Base-by-base conservation (phyloP, 2,797 vertebrate genomes). In the Ceyx erithaca region DNA sequence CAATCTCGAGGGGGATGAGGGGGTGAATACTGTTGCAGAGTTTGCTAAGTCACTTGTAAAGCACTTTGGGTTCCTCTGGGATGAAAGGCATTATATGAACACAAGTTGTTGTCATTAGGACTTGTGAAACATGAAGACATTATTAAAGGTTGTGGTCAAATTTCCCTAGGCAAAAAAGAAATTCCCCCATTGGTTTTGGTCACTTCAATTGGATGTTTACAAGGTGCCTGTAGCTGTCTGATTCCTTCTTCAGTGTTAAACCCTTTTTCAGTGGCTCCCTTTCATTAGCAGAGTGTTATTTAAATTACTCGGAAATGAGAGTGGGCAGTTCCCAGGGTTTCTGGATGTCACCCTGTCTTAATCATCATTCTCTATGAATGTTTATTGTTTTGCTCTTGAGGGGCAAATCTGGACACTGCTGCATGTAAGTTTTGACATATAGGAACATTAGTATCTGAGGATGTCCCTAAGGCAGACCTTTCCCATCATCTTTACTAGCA, bases 41-140 rank as follows among this genome's bases (percentile, higher is more conserved):
- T 75, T 94, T 90, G 46, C 62, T 83, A 93, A 92, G 55, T 92
- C 51, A 87, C 51, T 94, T 85, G 49, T 87, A 78, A 92, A 85
- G 30, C 58, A 71, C 57, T 92, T 82, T 51, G 64, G 49, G 49
- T 51, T 90, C 33, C 37, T 89, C 40, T 41, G 85, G 71, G 58
- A 87, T 64, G 58, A 92, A 95, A 89, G 26, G 9, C 55, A 66
- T 68, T 77, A 58, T 70, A 35, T 62, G 81, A 93, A 71, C 11
- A 23, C 30, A 85, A 93, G n/a, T 63, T 93, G 84, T 51, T 94
- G 71, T 85, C 92, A 75, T 68, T 89, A 79, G 58, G 58, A 91
- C 70, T 92, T 89, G 62, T 52, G 76, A 92, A 95, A 93, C 63
- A 55, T 76, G 79, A 83, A 71, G 76, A 72, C 21, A 12, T 85